Conservation (phyloP, 35 echinoderm and acorn worm genomes). For the Stichopus chloronotus region DNA sequence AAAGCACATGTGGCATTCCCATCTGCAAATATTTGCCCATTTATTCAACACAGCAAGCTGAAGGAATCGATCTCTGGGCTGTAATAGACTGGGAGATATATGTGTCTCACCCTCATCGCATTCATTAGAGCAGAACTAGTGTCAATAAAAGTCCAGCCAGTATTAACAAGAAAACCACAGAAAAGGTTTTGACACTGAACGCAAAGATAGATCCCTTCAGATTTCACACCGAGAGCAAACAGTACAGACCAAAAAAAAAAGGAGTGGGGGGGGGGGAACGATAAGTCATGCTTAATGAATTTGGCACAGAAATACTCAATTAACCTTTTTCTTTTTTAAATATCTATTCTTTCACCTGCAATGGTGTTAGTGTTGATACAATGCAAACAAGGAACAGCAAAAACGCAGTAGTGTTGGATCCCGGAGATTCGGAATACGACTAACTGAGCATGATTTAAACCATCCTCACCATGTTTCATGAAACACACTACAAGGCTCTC, state of each 20-base stretch:
- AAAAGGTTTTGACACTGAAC: not conserved
- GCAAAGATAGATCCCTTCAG: not conserved
- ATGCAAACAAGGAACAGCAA: too few species aligned
- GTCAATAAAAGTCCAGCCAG: conserved; percentile 23
- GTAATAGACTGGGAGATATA: conserved; percentile 33
- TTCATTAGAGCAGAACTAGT: conserved; percentile 36
- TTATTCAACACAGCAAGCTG: conserved; percentile 59
- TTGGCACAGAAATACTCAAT: not conserved
- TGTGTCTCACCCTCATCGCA: conserved; percentile 30
- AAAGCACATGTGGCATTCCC: conserved; percentile 55
- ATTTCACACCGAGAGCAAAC: conserved; percentile 48
- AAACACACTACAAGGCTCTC: too few species aligned
- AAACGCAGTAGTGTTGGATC: too few species aligned
- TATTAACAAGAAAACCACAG: conserved; percentile 27
- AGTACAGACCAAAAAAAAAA: not conserved
- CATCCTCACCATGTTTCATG: too few species aligned
- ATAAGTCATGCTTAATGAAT: conserved; percentile 22
- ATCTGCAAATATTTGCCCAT: conserved; percentile 63
- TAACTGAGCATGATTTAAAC: too few species aligned
- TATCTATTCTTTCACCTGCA: too few species aligned
- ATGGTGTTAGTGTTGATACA: too few species aligned
- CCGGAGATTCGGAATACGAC: too few species aligned
- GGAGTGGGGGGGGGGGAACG: not conserved
- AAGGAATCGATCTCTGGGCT: conserved; percentile 7
- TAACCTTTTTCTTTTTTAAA: too few species aligned